Evolutionary conservation across 2,113 vertebrate genomes (phyloP).

Genomic region (human): GRCh38 chr1:77061001-77061500

Average conservation of each 20-base stretch:
- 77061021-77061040: not conserved
- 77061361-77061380: constrained; percentile 73
- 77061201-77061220: not conserved
- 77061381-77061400: constrained; percentile 62
- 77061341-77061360: constrained; percentile 55
- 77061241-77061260: constrained; percentile 55
- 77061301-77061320: constrained; percentile 59
- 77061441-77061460: not conserved
- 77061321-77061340: constrained; percentile 54
- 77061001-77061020: not conserved
- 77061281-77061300: constrained; percentile 67
- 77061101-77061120: not conserved
- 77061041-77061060: not conserved
- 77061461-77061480: not conserved
- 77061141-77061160: not conserved
- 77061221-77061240: constrained; percentile 3
- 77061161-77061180: not conserved
- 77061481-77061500: not conserved
- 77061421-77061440: constrained; percentile 62
- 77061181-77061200: not conserved
- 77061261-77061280: constrained; percentile 68
- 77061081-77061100: not conserved
- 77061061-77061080: not conserved
- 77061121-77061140: not conserved
- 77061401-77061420: constrained; percentile 73